phyloP scores from a whole-genome alignment of 2,113 vertebrate species.

The Balaenoptera acutorostrata region DNA sequence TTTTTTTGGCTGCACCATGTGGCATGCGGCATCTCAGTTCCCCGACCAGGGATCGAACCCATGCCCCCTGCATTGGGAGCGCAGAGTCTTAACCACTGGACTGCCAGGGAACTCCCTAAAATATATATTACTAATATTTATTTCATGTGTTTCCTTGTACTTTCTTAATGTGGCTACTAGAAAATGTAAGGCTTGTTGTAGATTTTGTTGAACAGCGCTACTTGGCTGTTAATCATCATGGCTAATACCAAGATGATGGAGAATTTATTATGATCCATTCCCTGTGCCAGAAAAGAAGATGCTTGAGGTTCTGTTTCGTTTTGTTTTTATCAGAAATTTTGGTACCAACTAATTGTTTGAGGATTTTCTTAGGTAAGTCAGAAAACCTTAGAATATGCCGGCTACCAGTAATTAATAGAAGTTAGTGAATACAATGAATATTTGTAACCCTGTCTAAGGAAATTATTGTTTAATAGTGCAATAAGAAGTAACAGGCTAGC shows the following conservation, averaged over 20 bases:
- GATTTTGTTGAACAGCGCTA: not conserved
- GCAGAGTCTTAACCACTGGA: no score
- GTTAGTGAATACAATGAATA: not conserved
- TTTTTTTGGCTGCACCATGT: no score
- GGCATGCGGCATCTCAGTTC: no score
- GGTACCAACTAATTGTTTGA: not conserved
- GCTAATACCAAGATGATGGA: not conserved
- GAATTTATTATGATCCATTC: not conserved
- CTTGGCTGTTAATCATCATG: not conserved
- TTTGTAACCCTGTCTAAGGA: not conserved
- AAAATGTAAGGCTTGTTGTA: not conserved
- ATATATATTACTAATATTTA: not conserved
- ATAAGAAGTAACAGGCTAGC: not conserved
- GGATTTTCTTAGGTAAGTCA: slow-evolving; percentile 13
- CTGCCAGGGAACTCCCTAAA: not conserved
- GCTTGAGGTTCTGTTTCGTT: not conserved
- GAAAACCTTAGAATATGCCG: not conserved
- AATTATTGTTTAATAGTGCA: not conserved
- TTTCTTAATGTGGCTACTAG: not conserved
- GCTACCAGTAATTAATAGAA: not conserved
- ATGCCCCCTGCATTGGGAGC: no score
- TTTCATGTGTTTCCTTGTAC: not conserved
- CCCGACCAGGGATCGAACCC: no score
- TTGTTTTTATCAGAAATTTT: not conserved
- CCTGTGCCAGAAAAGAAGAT: not conserved